These are phyloP conservation scores for Embiotoca jacksoni DNA, from an alignment of 2,113 vertebrate species.

Conservation along the genomic window DNA sequence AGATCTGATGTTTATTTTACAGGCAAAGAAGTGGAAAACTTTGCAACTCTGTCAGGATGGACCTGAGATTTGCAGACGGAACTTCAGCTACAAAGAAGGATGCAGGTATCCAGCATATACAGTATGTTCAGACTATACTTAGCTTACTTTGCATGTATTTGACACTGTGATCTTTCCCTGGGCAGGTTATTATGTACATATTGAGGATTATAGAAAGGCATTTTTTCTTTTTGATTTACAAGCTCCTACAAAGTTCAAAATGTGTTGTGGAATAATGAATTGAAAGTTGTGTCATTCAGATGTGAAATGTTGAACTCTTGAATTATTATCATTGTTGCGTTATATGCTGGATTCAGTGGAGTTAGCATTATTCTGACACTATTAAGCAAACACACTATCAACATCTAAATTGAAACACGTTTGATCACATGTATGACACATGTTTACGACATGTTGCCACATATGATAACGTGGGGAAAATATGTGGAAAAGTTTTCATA, in stretches of 20 bases:
- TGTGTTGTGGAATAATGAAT: too few species aligned
- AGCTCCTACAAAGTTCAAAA: neutral
- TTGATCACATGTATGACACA: too few species aligned
- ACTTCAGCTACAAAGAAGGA: neutral
- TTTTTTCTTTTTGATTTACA: neutral
- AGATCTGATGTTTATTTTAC: neutral
- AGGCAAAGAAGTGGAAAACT: slow-evolving; percentile 9
- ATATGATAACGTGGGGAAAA: too few species aligned
- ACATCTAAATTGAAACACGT: slow-evolving; percentile 2
- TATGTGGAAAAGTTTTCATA: too few species aligned
- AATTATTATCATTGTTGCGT: neutral
- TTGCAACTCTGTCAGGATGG: neutral
- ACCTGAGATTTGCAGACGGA: neutral
- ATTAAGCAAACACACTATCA: neutral
- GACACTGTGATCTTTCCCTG: slow-evolving; percentile 28
- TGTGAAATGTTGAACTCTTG: neutral
- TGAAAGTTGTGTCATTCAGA: neutral
- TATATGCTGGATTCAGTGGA: neutral
- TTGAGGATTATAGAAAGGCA: neutral
- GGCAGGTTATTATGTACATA: neutral
- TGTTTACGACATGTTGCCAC: too few species aligned
- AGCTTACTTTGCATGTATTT: neutral
- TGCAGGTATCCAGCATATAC: neutral
- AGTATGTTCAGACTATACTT: neutral
- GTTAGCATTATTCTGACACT: neutral